Conservation (phyloP, 2,797 vertebrate species). For the Chrosomus eos region DNA sequence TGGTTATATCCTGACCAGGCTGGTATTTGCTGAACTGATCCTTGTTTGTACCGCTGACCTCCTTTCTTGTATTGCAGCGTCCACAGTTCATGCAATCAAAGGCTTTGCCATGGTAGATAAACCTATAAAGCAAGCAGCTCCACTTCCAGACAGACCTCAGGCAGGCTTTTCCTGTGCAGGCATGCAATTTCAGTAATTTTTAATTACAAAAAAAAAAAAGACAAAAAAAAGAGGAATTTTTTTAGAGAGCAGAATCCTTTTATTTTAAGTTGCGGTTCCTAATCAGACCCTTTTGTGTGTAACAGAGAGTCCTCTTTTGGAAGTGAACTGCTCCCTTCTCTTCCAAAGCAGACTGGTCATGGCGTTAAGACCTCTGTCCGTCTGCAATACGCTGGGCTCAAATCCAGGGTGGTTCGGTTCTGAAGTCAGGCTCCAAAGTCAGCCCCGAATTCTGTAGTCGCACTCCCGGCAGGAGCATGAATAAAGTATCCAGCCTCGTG, state of each 20-base stretch:
- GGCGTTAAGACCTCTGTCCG: slow-evolving; percentile 82
- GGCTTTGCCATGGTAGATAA: slow-evolving; percentile 88
- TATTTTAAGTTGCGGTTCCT: slow-evolving; percentile 82
- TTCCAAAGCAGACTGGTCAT: slow-evolving; percentile 85
- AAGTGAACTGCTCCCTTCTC: slow-evolving; percentile 77
- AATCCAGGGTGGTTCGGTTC: slow-evolving; percentile 77
- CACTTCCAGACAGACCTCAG: slow-evolving; percentile 75
- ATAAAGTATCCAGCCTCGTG: slow-evolving; percentile 77
- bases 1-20: slow-evolving; percentile 79
- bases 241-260: slow-evolving; percentile 73
- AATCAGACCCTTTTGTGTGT: slow-evolving; percentile 83
- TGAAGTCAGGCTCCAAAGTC: slow-evolving; percentile 74
- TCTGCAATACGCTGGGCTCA: slow-evolving; percentile 73
- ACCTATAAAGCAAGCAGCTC: slow-evolving; percentile 78
- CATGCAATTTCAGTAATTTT: slow-evolving; percentile 68
- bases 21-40: slow-evolving; percentile 85
- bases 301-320: slow-evolving; percentile 79
- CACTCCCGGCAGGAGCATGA: slow-evolving; percentile 70
- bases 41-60: slow-evolving; percentile 82
- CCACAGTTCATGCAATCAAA: slow-evolving; percentile 89
- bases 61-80: slow-evolving; percentile 77
- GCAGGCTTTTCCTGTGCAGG: slow-evolving; percentile 68
- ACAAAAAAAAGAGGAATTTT: slow-evolving; percentile 31
- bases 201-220: slow-evolving; percentile 63
- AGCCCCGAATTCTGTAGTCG: slow-evolving; percentile 74